Evolutionary conservation across 2,888 invertebrate species (phyloP).

Genomic region (Chalcosyrphus nemorum): DNA sequence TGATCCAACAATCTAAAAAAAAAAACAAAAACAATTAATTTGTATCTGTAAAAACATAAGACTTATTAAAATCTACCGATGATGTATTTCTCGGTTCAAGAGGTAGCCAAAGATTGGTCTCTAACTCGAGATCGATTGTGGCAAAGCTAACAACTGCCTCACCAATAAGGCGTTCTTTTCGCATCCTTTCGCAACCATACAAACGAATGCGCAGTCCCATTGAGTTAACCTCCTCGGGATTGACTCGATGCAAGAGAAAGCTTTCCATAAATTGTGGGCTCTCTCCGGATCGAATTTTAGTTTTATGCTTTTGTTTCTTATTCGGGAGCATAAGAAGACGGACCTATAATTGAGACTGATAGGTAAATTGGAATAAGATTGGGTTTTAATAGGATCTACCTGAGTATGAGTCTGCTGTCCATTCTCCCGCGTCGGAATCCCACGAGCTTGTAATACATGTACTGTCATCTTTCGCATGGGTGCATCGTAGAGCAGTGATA

Average conservation of each 20-base stretch:
- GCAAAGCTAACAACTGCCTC: slow-evolving; percentile 95
- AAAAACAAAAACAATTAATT: neutral
- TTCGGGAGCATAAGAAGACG: slow-evolving; percentile 93
- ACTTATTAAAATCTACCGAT: slow-evolving; percentile 80
- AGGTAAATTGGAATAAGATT: no score
- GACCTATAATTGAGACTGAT: slow-evolving; percentile 84
- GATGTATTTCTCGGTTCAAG: slow-evolving; percentile 88
- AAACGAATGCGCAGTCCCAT: slow-evolving; percentile 95
- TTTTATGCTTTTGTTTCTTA: slow-evolving; percentile 97
- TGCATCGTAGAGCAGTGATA: slow-evolving; percentile 94
- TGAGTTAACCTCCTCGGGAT: slow-evolving; percentile 96
- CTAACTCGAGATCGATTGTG: slow-evolving; percentile 93
- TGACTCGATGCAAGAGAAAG: slow-evolving; percentile 94
- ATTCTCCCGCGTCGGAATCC: slow-evolving; percentile 88
- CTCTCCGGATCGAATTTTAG: slow-evolving; percentile 94
- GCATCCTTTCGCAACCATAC: slow-evolving; percentile 96
- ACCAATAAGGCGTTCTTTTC: slow-evolving; percentile 94
- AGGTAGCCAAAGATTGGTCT: slow-evolving; percentile 94
- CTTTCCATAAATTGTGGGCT: slow-evolving; percentile 96
- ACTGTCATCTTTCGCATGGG: slow-evolving; percentile 96
- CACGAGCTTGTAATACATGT: slow-evolving; percentile 93
- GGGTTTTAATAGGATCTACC: slow-evolving; percentile 80
- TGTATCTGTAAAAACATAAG: neutral
- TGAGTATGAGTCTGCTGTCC: slow-evolving; percentile 88
- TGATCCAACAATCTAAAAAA: slow-evolving; percentile 83